Evolutionary conservation across 2,797 vertebrate genomes (phyloP).

Genomic region (Clarias fuscus): DNA sequence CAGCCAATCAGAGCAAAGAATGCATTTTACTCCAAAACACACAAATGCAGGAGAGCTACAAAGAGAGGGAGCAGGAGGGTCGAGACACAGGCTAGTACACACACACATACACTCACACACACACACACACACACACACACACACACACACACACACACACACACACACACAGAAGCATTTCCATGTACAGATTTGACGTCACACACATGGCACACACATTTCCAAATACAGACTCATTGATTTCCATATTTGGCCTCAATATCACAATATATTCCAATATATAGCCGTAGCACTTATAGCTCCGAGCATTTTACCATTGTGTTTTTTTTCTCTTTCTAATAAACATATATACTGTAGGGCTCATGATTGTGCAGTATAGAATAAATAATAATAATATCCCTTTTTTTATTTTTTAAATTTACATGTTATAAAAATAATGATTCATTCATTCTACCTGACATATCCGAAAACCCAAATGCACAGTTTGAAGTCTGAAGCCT

Average conservation of each 20-base stretch:
- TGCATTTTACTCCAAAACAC: not conserved
- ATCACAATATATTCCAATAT: not conserved
- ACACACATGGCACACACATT: not conserved
- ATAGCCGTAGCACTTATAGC: not conserved
- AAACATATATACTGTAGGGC: too few species aligned
- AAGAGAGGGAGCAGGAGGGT: slow-evolving; percentile 26
- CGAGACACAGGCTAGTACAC: slow-evolving; percentile 38
- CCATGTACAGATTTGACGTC: too few species aligned
- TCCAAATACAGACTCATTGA: not conserved
- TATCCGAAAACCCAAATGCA: too few species aligned
- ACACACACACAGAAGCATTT: not conserved
- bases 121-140: not conserved
- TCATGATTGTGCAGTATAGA: too few species aligned
- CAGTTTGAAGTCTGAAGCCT: too few species aligned
- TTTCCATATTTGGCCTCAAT: not conserved
- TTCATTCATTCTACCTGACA: too few species aligned
- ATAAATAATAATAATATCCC: too few species aligned
- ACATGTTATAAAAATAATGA: too few species aligned
- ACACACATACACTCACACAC: slow-evolving; percentile 32
- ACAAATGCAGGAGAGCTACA: not conserved
- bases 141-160: slow-evolving; percentile 21
- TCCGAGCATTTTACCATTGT: too few species aligned
- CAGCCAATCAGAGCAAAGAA: slow-evolving; percentile 50
- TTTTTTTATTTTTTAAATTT: too few species aligned
- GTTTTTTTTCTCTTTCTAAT: too few species aligned